Base-by-base conservation (phyloP, 2,888 invertebrate species). In the Drosophila quinaria region DNA sequence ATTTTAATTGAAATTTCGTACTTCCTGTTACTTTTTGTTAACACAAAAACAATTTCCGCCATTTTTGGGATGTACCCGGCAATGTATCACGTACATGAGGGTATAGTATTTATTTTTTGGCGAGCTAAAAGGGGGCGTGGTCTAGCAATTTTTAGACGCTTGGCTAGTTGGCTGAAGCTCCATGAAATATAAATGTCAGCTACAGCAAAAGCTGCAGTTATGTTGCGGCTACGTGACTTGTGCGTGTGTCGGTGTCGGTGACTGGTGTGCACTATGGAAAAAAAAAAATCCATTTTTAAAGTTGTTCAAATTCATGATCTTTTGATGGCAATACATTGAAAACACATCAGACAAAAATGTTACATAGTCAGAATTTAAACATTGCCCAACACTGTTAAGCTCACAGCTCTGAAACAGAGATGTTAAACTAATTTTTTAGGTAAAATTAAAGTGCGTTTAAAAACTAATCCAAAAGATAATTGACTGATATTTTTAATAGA, bases 11-110 rank as follows among this genome's bases (percentile, higher is more conserved):
- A 64, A 71, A 68, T 80, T 65, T 69, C 49, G 55, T 49, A 70
- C 70, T 65, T 87, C 78, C 78, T 37, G 46, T 25, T 35, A 64
- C 67, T n/a, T 25, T 11, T 47, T 29, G 61, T 69, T 74, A 63
- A 67, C 58, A 67, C 64, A 52, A 74, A 82, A 78, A 75, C 87
- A 87, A 82, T 82, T 82, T 82, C 78, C 87, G 73, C 61, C 46
- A 10, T 44, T 41, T 15, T 25, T 35, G 31, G 25, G 15, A 10
- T 37, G 29, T 17, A 44, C 19, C 41, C 39, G 13, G 19, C 13
- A 42, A 54, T 67, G 15, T 46, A 17, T 10, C 33, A 42, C 13
- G n/a, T 29, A 37, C 25, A 9, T 11, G 19, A 19, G 19, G n/a
- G 37, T 33, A 41, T 50, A 37, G 66, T 65, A 10, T 31, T 66